Evolutionary conservation across 1,140 invertebrate species (phyloP), one percentile per base, ranked within the genome.

Genomic region (Drosophila mayri): DNA sequence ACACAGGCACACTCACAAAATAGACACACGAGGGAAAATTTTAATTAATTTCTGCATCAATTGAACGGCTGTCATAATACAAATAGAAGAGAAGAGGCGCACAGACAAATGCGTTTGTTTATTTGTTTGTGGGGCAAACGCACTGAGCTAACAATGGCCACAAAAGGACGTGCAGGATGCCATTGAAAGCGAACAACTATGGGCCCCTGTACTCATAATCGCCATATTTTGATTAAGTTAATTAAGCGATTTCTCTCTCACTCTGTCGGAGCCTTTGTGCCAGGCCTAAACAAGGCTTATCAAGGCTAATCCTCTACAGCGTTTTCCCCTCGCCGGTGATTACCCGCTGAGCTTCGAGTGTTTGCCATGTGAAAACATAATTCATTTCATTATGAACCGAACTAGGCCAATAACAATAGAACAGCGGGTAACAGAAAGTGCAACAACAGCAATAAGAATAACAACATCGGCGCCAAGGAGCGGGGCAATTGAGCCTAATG

Each of bases 161-260:
- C 74, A 77, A 60, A 75, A 77, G 75, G 75, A 73, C 67, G 73
- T 77, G 74, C 63, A 79, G 66, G 63, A 54, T 40, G 38, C 70
- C 46, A 74, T 47, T 65, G 16, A 65, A 37, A 30, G n/a, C 58
- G 12, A 37, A 20, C 40, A 44, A 30, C 40, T 16, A 37, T 16
- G 61, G 30, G 18, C 3, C 32, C 20, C 40, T 32, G 20, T 35
- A 38, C 62, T 52, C 61, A 88, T 88, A 81, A 90, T 90, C 52
- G 85, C 81, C 68, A 81, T 85, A 88, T 88, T 90, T 88, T 90
- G 85, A 88, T 88, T 90, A 88, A 84, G 74, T 90, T 88, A 88
- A 88, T 88, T 90, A 88, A 88, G 85, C 79, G 81, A 90, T 78
- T 84, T 83, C 83, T 76, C 64, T 41, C 28, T 83, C 83, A 72